These are phyloP conservation scores for Otis tarda DNA, from an alignment of 2,113 vertebrate species.

Conservation along the genomic window DNA sequence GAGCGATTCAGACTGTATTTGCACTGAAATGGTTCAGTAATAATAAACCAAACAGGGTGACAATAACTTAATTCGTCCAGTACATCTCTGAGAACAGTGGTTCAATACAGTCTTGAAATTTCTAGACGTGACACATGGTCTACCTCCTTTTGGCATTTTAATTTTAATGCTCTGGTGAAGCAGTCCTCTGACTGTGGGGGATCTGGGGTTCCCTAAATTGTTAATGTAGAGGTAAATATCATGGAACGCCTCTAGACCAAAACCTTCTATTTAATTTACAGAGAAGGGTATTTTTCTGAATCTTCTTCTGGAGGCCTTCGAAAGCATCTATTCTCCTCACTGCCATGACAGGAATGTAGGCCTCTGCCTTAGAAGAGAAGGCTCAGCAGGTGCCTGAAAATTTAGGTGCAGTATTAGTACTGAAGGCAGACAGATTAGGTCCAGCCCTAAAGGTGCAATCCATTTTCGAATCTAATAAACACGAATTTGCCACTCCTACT, in stretches of 20 bases:
- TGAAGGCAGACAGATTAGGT: neutral
- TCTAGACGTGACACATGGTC: neutral
- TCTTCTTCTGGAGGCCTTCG: neutral
- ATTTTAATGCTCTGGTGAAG: neutral
- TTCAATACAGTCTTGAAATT: neutral
- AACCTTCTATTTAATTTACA: neutral
- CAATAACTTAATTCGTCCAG: neutral
- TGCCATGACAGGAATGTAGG: neutral
- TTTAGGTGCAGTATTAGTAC: neutral
- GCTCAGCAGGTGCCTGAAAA: neutral
- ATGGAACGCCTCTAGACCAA: neutral
- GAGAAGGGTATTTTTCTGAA: neutral
- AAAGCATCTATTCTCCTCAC: neutral
- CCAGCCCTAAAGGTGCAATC: neutral
- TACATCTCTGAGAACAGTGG: neutral
- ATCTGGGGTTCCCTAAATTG: neutral
- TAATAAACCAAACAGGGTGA: neutral
- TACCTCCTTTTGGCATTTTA: neutral
- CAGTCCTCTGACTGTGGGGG: neutral
- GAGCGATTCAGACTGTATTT: neutral
- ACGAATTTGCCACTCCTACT: neutral
- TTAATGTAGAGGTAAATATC: neutral
- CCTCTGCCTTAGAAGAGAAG: neutral
- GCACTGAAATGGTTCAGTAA: neutral
- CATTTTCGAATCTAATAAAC: neutral